Evolutionary conservation across 2,888 invertebrate genomes (phyloP).

Genomic region (Zygogramma bicolorata): DNA sequence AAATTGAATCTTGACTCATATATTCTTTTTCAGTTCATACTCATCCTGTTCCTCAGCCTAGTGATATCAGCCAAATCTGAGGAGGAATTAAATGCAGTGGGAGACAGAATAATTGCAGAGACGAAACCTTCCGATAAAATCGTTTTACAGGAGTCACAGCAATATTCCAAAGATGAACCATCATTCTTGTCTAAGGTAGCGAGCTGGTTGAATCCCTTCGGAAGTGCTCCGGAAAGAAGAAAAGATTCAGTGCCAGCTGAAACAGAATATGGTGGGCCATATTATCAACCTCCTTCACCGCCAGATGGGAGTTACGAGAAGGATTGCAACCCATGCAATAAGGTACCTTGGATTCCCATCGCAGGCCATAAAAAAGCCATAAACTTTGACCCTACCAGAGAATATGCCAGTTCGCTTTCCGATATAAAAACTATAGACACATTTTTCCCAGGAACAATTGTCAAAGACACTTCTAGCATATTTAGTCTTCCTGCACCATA

Average conservation of each 20-base stretch:
- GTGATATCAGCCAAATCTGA: conserved; percentile 42
- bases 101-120: conserved; percentile 63
- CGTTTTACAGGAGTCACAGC: conserved; percentile 58
- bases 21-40: conserved; percentile 42
- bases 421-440: conserved; percentile 28
- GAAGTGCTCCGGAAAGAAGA: conserved; percentile 19
- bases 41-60: conserved; percentile 30
- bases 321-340: conserved; percentile 83
- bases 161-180: conserved; percentile 59
- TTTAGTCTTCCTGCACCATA: conserved; percentile 31
- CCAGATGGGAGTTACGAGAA: conserved; percentile 52
- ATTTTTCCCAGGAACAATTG: conserved; percentile 26
- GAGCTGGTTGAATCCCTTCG: conserved; percentile 72
- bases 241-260: conserved; percentile 47
- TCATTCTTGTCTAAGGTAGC: conserved; percentile 73
- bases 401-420: conserved; percentile 42
- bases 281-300: conserved; percentile 53
- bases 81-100: conserved; percentile 44
- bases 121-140: conserved; percentile 66
- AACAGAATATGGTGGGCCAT: conserved; percentile 40
- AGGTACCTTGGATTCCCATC: conserved; percentile 86
- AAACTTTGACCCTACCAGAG: conserved; percentile 56
- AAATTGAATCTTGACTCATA: too few relatives aligned
- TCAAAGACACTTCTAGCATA: conserved; percentile 5
- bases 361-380: conserved; percentile 56